These are phyloP conservation scores for Luperina testacea DNA, from an alignment of 2,888 invertebrate genomes.

Conservation along the genomic window DNA sequence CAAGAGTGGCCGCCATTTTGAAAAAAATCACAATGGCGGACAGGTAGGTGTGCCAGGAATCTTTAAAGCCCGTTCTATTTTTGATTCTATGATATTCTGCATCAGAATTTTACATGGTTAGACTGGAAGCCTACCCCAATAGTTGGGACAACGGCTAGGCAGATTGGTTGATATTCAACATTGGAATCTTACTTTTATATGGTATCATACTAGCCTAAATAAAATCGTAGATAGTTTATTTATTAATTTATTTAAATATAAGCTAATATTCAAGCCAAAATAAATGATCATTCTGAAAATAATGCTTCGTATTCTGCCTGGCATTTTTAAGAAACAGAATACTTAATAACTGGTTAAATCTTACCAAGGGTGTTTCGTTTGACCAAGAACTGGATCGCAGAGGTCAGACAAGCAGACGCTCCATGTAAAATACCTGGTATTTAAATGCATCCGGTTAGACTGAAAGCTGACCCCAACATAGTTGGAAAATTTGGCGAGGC, in stretches of 20 bases:
- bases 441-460: background rate
- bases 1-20: too few relatives aligned
- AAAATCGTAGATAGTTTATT: slow-evolving; percentile 45
- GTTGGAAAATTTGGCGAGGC: background rate
- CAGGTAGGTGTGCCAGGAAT: too few relatives aligned
- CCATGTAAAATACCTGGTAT: background rate
- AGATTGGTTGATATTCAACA: background rate
- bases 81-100: background rate
- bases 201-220: slow-evolving; percentile 16
- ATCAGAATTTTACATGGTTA: slow-evolving; percentile 3
- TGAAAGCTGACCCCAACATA: background rate
- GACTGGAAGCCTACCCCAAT: background rate
- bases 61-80: background rate
- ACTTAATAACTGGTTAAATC: too few relatives aligned
- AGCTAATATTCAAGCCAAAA: slow-evolving; percentile 5
- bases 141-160: background rate
- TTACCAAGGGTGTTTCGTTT: background rate
- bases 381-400: background rate
- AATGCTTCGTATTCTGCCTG: too few relatives aligned
- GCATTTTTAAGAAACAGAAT: background rate
- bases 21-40: too few relatives aligned
- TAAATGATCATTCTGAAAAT: background rate
- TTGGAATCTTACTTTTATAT: background rate
- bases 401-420: background rate
- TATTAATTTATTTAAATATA: slow-evolving; percentile 10